Conservation (phyloP, 2,113 vertebrate species). For the Maylandia zebra region DNA sequence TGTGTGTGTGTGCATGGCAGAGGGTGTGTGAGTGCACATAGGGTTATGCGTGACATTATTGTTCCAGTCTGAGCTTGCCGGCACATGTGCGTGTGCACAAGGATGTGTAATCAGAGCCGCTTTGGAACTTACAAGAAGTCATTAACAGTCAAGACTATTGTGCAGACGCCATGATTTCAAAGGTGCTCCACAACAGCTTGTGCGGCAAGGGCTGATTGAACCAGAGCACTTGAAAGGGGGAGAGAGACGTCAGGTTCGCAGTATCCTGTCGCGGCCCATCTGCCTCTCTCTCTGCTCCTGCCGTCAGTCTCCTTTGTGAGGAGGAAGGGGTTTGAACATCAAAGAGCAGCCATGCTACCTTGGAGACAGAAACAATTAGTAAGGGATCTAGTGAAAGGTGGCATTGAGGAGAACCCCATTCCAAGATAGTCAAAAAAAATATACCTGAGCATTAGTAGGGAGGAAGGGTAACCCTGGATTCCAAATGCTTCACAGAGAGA, state of each 20-base stretch:
- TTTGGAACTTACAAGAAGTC: conserved; percentile 77
- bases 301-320: conserved; percentile 70
- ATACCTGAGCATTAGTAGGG: conserved; percentile 6
- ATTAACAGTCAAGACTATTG: conserved; percentile 79
- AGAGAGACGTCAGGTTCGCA: conserved; percentile 75
- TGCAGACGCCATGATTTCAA: conserved; percentile 74
- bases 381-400: conserved; percentile 66
- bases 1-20: background rate
- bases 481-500: background rate
- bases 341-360: conserved; percentile 68
- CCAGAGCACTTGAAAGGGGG: conserved; percentile 76
- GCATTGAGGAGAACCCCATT: conserved; percentile 32
- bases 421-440: conserved; percentile 22
- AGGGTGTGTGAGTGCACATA: background rate
- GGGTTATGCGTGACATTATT: background rate
- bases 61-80: background rate
- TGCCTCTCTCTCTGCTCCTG: conserved; percentile 68
- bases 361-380: conserved; percentile 76
- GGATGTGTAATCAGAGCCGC: conserved; percentile 67
- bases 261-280: conserved; percentile 76
- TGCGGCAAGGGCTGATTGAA: conserved; percentile 74
- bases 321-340: conserved; percentile 74
- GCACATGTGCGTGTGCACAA: conserved; percentile 37
- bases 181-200: conserved; percentile 79
- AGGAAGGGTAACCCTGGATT: background rate